These are phyloP conservation scores for Danio tinwini DNA, from an alignment of 2,797 vertebrate species.

Conservation along the genomic window DNA sequence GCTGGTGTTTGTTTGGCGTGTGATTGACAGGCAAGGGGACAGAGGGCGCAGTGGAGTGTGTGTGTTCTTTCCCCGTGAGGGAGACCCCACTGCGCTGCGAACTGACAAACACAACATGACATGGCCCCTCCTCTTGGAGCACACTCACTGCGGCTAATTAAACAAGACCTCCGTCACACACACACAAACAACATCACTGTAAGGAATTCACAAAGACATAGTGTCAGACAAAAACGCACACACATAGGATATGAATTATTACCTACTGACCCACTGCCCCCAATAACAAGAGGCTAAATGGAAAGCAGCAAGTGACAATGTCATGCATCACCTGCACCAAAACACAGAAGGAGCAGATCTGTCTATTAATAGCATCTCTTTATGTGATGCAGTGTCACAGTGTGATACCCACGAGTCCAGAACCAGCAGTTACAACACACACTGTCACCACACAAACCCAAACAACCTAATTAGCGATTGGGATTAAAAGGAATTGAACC, in stretches of 20 bases:
- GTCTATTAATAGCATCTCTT: constrained; percentile 11
- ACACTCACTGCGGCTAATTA: constrained; percentile 76
- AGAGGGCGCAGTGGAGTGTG: constrained; percentile 66
- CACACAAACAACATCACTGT: constrained; percentile 50
- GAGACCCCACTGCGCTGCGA: constrained; percentile 59
- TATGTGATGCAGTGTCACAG: constrained; percentile 21
- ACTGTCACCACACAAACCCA: neutral
- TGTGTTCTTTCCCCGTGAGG: constrained; percentile 72
- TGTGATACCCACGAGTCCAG: neutral
- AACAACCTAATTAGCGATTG: neutral
- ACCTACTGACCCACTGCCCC: constrained; percentile 67
- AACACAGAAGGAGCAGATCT: constrained; percentile 45
- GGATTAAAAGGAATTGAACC: neutral
- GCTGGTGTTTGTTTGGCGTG: constrained; percentile 50
- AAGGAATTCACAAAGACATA: constrained; percentile 27
- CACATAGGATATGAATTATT: constrained; percentile 47
- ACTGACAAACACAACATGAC: constrained; percentile 78
- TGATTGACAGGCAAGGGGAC: constrained; percentile 71
- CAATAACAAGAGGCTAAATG: constrained; percentile 58
- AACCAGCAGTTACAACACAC: constrained; percentile 4
- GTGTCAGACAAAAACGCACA: constrained; percentile 53
- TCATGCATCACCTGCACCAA: constrained; percentile 59
- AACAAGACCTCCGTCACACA: constrained; percentile 72
- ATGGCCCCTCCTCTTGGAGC: constrained; percentile 65
- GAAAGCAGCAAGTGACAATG: constrained; percentile 58